These are phyloP conservation scores for Drosophila sechellia DNA, from an alignment of 1,140 invertebrate species.

Conservation along the genomic window DNA sequence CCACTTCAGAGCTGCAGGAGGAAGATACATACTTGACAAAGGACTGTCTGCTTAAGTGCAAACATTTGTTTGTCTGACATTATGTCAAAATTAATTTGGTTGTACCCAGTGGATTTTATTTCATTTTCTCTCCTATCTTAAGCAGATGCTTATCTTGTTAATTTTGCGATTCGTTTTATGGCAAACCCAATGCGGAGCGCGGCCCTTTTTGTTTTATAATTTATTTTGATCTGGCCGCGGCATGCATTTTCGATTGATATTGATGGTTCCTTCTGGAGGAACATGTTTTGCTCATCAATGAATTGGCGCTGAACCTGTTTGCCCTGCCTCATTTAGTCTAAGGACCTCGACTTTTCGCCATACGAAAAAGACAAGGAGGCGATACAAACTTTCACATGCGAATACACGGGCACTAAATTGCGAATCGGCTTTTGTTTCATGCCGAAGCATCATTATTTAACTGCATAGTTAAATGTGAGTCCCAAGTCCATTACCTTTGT, in stretches of 20 bases:
- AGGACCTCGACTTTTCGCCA: slow-evolving; percentile 23
- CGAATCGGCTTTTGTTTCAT: slow-evolving; percentile 44
- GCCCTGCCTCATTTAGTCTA: slow-evolving; percentile 38
- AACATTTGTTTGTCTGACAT: slow-evolving; percentile 58
- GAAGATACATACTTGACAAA: slow-evolving; percentile 35
- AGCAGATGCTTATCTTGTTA: slow-evolving; percentile 56
- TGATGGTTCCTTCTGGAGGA: slow-evolving; percentile 51
- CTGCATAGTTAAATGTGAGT: slow-evolving; percentile 6
- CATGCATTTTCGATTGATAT: slow-evolving; percentile 58
- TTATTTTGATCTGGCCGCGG: slow-evolving; percentile 56
- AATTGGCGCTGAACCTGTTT: slow-evolving; percentile 42
- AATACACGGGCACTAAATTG: slow-evolving; percentile 21
- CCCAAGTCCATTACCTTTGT: slow-evolving; percentile 17
- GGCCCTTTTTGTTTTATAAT: slow-evolving; percentile 59
- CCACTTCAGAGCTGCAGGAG: slow-evolving; percentile 8
- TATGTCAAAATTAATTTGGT: slow-evolving; percentile 61
- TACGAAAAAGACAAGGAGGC: slow-evolving; percentile 36
- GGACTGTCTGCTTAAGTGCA: slow-evolving; percentile 47
- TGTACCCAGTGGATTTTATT: slow-evolving; percentile 56
- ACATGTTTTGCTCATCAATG: slow-evolving; percentile 60
- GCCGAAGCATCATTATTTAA: slow-evolving; percentile 34
- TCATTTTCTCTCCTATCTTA: slow-evolving; percentile 33
- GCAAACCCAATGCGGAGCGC: slow-evolving; percentile 35
- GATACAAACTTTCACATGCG: slow-evolving; percentile 40
- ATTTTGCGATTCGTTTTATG: slow-evolving; percentile 56